Conservation (phyloP, 2,888 invertebrate species). For the Drosophila subsilvestris region DNA sequence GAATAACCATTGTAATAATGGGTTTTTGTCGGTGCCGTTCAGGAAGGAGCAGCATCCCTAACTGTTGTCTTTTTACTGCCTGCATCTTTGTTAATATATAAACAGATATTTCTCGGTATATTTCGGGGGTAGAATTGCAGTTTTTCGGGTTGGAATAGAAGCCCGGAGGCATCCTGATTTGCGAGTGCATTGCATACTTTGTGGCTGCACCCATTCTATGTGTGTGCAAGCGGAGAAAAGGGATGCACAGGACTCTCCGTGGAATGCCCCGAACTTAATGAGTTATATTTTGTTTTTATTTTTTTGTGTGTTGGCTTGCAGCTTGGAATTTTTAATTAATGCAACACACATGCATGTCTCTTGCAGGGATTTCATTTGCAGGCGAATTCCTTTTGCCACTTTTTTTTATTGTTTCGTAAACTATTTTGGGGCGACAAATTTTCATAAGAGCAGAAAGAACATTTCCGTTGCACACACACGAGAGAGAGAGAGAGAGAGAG, state of each 20-base stretch:
- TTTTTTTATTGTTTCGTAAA: slow-evolving; percentile 47
- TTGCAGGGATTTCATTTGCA: slow-evolving; percentile 49
- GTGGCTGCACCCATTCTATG: slow-evolving; percentile 63
- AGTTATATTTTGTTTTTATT: slow-evolving; percentile 71
- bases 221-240: neutral
- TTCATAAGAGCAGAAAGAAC: slow-evolving; percentile 40
- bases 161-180: slow-evolving; percentile 75
- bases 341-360: slow-evolving; percentile 55
- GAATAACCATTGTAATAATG: slow-evolving; percentile 22
- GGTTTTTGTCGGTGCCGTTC: slow-evolving; percentile 1
- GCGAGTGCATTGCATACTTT: slow-evolving; percentile 83
- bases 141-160: slow-evolving; percentile 67
- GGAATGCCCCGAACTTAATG: slow-evolving; percentile 82
- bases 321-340: slow-evolving; percentile 81
- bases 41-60: neutral
- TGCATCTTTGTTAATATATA: slow-evolving; percentile 23
- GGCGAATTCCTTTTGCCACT: slow-evolving; percentile 37
- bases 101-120: slow-evolving; percentile 18
- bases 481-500: neutral
- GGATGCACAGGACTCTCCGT: slow-evolving; percentile 24
- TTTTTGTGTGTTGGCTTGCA: slow-evolving; percentile 63
- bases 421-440: slow-evolving; percentile 55
- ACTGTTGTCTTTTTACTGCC: slow-evolving; percentile 11
- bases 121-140: slow-evolving; percentile 59
- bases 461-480: slow-evolving; percentile 7